Percentiles rank a stretch among this genome's conserved stretches.
phyloP scores from a whole-genome alignment of 2,888 invertebrate genomes.

The Notocelia uddmanniana region DNA sequence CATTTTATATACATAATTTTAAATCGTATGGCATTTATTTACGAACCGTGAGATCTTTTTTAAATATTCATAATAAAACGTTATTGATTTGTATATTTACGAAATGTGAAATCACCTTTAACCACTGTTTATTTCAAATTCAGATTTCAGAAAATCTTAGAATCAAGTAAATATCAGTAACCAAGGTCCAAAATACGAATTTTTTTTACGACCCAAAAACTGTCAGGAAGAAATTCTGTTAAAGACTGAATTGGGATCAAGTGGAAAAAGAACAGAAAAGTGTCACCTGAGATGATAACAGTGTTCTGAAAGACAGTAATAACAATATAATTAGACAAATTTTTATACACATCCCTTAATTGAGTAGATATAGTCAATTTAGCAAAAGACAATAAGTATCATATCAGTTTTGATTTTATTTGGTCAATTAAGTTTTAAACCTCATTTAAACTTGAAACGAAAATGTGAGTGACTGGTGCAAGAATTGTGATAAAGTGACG shows the following conservation, averaged over 20 bases:
- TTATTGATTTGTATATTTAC: not conserved
- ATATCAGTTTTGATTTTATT: constrained; percentile 46
- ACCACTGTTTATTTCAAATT: constrained; percentile 36
- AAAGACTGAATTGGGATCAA: constrained; percentile 57
- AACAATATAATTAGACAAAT: constrained; percentile 5
- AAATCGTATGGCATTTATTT: too few species aligned
- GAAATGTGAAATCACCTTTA: constrained; percentile 20
- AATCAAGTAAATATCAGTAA: constrained; percentile 49
- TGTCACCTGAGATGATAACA: constrained; percentile 8
- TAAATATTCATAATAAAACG: too few species aligned
- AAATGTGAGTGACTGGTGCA: constrained; percentile 51
- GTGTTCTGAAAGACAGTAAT: constrained; percentile 5
- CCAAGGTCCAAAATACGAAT: constrained; percentile 63
- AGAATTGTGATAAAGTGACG: constrained; percentile 52
- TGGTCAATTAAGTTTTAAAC: constrained; percentile 45
- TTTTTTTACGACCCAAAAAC: constrained; percentile 50
- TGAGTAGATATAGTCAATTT: constrained; percentile 31
- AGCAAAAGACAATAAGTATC: constrained; percentile 47
- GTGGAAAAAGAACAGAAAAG: constrained; percentile 13
- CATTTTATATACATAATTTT: too few species aligned
- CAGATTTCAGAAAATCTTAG: constrained; percentile 34
- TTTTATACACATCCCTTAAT: constrained; percentile 34
- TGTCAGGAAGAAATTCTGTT: constrained; percentile 39
- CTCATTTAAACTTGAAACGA: not conserved
- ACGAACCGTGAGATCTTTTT: too few species aligned